Evolutionary conservation across 2,113 vertebrate genomes (phyloP).

Genomic region (Acrocephalus kingi): DNA sequence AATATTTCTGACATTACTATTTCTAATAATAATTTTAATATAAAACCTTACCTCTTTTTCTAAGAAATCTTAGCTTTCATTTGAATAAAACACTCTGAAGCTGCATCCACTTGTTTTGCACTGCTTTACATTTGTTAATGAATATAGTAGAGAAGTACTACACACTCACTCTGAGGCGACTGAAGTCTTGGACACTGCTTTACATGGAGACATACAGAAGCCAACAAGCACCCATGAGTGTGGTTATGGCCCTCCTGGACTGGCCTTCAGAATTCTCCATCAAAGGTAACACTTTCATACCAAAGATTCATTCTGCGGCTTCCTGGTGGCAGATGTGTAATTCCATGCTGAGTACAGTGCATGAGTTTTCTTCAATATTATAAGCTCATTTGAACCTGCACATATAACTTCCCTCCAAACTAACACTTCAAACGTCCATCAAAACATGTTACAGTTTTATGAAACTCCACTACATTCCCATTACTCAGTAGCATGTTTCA

Average conservation of each 20-base stretch:
- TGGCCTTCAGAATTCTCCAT: neutral
- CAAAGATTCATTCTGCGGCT: neutral
- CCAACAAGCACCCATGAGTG: neutral
- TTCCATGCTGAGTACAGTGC: accelerated
- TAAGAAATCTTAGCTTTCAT: neutral
- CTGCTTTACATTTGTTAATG: neutral
- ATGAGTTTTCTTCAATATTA: neutral
- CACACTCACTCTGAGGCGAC: accelerated
- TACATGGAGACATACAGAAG: neutral
- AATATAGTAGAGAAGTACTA: neutral
- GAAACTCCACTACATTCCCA: neutral
- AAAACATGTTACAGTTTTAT: neutral
- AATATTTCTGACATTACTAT: constrained; percentile 21
- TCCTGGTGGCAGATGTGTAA: neutral
- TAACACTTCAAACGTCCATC: neutral
- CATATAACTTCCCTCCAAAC: neutral
- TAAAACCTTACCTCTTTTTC: neutral
- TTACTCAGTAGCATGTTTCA: neutral
- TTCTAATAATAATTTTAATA: constrained; percentile 34
- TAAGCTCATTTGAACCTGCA: neutral
- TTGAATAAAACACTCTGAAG: neutral
- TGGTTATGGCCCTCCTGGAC: neutral
- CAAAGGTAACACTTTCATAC: neutral
- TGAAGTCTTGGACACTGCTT: neutral
- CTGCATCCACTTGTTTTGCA: neutral